Conservation (phyloP, 2,113 vertebrate genomes). For the Syngnathoides biaculeatus region DNA sequence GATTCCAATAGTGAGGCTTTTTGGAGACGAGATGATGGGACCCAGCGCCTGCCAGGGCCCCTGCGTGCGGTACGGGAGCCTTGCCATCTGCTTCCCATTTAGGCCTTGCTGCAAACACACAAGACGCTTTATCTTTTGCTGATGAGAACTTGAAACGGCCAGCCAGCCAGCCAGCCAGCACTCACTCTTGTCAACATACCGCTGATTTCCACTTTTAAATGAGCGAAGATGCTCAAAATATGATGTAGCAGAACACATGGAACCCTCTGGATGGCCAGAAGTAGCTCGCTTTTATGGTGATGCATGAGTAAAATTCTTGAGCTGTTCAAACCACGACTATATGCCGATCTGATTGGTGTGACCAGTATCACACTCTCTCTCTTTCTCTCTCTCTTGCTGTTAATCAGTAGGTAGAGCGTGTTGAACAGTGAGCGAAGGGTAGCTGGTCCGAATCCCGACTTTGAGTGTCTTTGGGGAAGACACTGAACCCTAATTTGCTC, state of each 20-base stretch:
- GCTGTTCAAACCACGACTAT: background rate
- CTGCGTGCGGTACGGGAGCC: slow-evolving; percentile 69
- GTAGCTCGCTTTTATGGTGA: background rate
- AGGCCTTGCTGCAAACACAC: slow-evolving; percentile 62
- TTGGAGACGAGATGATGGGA: slow-evolving; percentile 50
- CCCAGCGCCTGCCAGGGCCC: slow-evolving; percentile 56
- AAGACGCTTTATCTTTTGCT: slow-evolving; percentile 58
- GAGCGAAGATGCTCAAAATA: background rate
- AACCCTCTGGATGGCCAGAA: background rate
- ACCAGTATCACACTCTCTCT: too few species aligned
- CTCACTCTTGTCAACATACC: background rate
- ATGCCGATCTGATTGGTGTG: too few species aligned
- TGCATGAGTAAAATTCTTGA: background rate
- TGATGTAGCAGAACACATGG: background rate
- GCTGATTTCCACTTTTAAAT: background rate
- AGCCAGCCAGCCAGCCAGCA: slow-evolving; percentile 5
- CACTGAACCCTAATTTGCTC: too few species aligned
- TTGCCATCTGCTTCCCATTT: slow-evolving; percentile 71
- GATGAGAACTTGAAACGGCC: slow-evolving; percentile 4
- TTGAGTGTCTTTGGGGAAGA: too few species aligned
- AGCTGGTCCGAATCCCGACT: too few species aligned
- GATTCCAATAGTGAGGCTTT: slow-evolving; percentile 63
- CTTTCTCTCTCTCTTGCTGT: too few species aligned
- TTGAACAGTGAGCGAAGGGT: too few species aligned
- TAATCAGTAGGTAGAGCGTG: too few species aligned